These are phyloP conservation scores for Drosophila biarmipes DNA, from an alignment of 1,140 invertebrate species.

Conservation along the genomic window DNA sequence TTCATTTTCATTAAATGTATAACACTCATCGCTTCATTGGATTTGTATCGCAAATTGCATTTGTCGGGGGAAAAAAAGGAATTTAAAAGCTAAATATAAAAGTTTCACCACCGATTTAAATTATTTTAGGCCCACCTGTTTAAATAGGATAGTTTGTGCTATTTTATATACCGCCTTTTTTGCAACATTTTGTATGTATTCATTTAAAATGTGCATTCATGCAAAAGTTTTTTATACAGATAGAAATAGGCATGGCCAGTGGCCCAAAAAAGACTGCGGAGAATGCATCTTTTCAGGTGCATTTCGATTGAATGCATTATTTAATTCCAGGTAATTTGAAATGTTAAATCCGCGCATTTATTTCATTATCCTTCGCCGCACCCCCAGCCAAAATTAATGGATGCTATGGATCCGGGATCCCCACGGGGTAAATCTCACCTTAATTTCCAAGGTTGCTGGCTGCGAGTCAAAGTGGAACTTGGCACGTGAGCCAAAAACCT, in stretches of 20 bases:
- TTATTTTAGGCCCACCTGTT: slow-evolving; percentile 6
- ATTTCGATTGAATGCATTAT: slow-evolving; percentile 27
- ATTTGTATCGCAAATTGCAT: slow-evolving; percentile 19
- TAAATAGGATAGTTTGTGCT: neutral
- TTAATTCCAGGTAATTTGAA: slow-evolving; percentile 36
- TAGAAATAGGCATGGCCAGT: slow-evolving; percentile 1
- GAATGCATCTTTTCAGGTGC: slow-evolving; percentile 12
- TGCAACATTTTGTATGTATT: slow-evolving; percentile 11
- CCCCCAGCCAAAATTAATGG: slow-evolving; percentile 21
- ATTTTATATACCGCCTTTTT: neutral
- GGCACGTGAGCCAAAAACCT: slow-evolving; percentile 92
- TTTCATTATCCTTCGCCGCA: slow-evolving; percentile 3
- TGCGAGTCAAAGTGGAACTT: slow-evolving; percentile 90
- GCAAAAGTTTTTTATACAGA: slow-evolving; percentile 1
- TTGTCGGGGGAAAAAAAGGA: neutral
- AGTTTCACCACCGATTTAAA: neutral
- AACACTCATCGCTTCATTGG: slow-evolving; percentile 18
- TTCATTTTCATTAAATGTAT: slow-evolving; percentile 32
- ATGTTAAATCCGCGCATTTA: slow-evolving; percentile 19
- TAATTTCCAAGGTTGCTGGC: slow-evolving; percentile 89
- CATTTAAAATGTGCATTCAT: slow-evolving; percentile 20
- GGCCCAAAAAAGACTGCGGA: slow-evolving; percentile 4
- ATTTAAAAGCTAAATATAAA: neutral
- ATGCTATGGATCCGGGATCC: neutral
- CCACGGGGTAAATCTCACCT: slow-evolving; percentile 62